These are phyloP conservation scores for Saccopteryx bilineata DNA, from an alignment of 2,113 vertebrate genomes.

Conservation along the genomic window DNA sequence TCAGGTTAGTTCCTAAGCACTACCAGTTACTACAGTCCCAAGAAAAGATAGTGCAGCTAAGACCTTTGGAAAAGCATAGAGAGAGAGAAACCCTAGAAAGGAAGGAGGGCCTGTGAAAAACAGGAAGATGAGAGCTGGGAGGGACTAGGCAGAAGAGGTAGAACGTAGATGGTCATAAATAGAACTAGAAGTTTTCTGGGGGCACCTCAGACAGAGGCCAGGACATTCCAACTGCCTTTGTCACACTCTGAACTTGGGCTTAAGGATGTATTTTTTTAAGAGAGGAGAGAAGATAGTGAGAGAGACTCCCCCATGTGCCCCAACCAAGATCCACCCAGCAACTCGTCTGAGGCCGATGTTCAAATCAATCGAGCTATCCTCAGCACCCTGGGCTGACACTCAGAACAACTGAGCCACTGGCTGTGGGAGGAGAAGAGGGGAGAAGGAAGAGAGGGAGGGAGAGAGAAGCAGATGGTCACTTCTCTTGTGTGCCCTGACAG, in stretches of 20 bases:
- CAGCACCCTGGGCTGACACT: no score
- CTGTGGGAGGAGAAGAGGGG: no score
- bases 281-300: no score
- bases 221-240: not conserved
- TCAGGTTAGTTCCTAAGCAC: not conserved
- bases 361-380: no score
- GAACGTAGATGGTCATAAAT: not conserved
- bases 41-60: not conserved
- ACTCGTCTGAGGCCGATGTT: no score
- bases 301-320: no score
- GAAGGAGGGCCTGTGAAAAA: not conserved
- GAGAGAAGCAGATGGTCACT: no score
- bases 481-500: no score
- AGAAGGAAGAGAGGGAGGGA: no score
- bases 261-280: not conserved
- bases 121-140: not conserved
- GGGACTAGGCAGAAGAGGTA: rapidly evolving
- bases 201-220: not conserved
- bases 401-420: no score
- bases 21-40: not conserved
- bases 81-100: not conserved
- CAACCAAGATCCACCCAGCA: no score
- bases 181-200: not conserved
- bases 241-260: not conserved
- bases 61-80: not conserved